A percentile compares a stretch with the other conserved stretches of the same genome.
Conservation (phyloP, 2,888 invertebrate species). For the Tipula vernalis region DNA sequence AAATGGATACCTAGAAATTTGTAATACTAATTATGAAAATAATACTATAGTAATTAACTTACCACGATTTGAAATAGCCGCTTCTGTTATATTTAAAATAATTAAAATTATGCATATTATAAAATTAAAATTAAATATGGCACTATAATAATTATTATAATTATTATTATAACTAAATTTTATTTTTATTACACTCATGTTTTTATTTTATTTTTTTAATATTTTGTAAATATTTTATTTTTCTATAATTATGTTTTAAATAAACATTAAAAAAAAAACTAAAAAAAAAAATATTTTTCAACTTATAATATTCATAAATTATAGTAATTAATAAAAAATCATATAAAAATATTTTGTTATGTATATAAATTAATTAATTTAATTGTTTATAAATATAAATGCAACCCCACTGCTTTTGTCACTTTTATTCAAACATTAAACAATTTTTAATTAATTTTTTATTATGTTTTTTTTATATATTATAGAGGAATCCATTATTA, state of each 20-base stretch:
- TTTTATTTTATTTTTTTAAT: background rate
- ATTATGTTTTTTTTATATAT: background rate
- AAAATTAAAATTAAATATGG: background rate
- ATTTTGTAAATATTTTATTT: background rate
- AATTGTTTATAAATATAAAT: background rate
- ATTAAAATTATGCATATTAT: background rate
- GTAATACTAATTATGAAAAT: background rate
- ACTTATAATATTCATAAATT: background rate
- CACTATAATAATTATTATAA: background rate
- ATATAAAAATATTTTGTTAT: background rate
- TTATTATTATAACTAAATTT: background rate
- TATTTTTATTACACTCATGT: slow-evolving; percentile 4
- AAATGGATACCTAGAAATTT: background rate
- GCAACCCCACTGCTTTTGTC: background rate
- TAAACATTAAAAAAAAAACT: background rate
- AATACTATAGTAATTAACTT: background rate
- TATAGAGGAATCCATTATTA: background rate
- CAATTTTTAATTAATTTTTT: background rate
- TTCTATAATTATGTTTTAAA: background rate
- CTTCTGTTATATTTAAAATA: background rate
- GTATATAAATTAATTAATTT: background rate
- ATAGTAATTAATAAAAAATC: background rate
- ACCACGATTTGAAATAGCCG: slow-evolving; percentile 8
- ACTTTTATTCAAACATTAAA: background rate
- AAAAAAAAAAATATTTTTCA: background rate